phyloP scores from a whole-genome alignment of 2,113 vertebrate genomes.

The Plecturocebus donacophilus region DNA sequence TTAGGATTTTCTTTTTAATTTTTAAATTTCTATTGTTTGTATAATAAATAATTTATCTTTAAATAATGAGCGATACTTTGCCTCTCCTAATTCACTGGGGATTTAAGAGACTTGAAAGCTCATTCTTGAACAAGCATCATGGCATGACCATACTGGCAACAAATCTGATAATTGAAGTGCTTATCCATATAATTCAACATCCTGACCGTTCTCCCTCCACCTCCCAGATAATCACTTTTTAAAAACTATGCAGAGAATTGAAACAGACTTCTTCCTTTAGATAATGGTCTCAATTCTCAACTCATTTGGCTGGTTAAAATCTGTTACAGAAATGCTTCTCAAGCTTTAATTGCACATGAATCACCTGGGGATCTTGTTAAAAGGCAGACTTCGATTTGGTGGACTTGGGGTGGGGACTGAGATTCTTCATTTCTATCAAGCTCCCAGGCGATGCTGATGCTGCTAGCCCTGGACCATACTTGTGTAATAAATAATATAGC shows the following conservation, averaged over 20 bases:
- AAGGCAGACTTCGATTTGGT: slow-evolving; percentile 28
- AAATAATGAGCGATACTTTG: neutral
- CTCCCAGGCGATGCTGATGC: neutral
- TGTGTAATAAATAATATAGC: neutral
- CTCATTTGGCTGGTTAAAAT: slow-evolving; percentile 33
- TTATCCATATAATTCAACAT: slow-evolving; percentile 25
- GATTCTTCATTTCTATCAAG: slow-evolving; percentile 38
- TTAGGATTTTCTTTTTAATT: slow-evolving; percentile 18
- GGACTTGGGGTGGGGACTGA: neutral
- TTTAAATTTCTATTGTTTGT: slow-evolving; percentile 5
- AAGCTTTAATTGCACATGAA: neutral
- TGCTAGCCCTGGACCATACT: neutral
- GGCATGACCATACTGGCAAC: neutral
- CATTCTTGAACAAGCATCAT: neutral
- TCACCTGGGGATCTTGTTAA: slow-evolving; percentile 41
- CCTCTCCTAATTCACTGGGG: neutral
- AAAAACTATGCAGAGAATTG: neutral
- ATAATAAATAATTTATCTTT: slow-evolving; percentile 44
- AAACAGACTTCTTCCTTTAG: neutral
- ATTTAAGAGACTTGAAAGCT: slow-evolving; percentile 9
- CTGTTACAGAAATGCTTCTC: neutral
- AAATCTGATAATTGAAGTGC: neutral
- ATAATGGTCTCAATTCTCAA: neutral
- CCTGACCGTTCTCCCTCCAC: neutral
- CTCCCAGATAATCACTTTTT: neutral